A percentile compares a stretch with the other conserved stretches of the same genome.
phyloP scores from a whole-genome alignment of 2,888 invertebrate species.

The Agrochola circellaris region DNA sequence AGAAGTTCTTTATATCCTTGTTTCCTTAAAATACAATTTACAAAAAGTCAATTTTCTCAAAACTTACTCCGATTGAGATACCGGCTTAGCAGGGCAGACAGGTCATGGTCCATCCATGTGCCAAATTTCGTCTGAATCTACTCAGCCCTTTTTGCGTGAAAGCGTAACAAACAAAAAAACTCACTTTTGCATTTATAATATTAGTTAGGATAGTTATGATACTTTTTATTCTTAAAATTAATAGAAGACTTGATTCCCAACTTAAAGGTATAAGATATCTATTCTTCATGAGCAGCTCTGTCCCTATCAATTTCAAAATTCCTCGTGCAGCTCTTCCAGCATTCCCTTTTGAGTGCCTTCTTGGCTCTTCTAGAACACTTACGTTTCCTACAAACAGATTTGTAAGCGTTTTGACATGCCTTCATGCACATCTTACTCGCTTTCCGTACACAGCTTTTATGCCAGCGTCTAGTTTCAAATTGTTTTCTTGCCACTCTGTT shows the following conservation, averaged over 20 bases:
- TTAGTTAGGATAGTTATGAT: too few relatives aligned
- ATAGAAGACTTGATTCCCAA: not conserved
- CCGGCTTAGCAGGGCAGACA: too few relatives aligned
- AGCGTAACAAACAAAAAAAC: too few relatives aligned
- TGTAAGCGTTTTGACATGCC: constrained; percentile 49
- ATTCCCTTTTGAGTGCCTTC: constrained; percentile 39
- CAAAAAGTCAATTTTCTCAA: too few relatives aligned
- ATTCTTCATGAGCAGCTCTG: constrained; percentile 33
- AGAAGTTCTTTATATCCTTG: too few relatives aligned
- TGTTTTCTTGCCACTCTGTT: not conserved
- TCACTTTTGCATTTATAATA: too few relatives aligned
- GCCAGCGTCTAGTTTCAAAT: constrained; percentile 36
- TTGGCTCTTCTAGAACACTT: constrained; percentile 42
- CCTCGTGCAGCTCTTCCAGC: constrained; percentile 36
- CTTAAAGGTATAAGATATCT: not conserved
- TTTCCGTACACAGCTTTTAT: constrained; percentile 29
- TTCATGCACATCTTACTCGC: constrained; percentile 34
- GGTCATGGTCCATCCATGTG: too few relatives aligned
- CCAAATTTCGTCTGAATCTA: too few relatives aligned
- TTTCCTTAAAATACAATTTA: too few relatives aligned
- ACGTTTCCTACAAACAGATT: constrained; percentile 35
- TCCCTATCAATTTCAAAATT: constrained; percentile 43
- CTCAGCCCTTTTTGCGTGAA: too few relatives aligned
- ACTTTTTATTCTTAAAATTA: not conserved
- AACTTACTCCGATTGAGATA: too few relatives aligned